Percentiles rank a stretch among this genome's conserved stretches.
Evolutionary conservation across 2,113 vertebrate species (phyloP).

Genomic region (Zonotrichia leucophrys): DNA sequence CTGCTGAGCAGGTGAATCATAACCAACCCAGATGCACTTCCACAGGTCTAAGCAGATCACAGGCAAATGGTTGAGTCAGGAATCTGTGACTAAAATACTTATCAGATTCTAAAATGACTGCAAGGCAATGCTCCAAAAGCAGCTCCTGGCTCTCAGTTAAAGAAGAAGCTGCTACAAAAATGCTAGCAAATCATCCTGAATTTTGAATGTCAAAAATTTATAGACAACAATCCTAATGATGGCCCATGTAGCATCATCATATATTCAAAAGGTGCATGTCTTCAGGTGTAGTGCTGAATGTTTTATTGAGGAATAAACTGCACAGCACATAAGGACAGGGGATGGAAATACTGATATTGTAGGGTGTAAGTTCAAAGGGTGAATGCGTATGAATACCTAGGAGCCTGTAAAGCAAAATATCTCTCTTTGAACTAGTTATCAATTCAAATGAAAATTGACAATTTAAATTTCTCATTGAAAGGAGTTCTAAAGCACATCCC

Average conservation of each 20-base stretch:
- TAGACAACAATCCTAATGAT: neutral
- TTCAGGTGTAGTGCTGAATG: neutral
- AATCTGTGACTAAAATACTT: neutral
- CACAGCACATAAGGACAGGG: neutral
- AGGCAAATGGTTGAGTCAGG: neutral
- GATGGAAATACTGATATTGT: neutral
- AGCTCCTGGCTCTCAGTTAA: neutral
- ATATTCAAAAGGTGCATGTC: neutral
- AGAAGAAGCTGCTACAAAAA: neutral
- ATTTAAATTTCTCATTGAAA: neutral
- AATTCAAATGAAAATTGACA: conserved; percentile 14
- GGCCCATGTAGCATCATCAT: neutral
- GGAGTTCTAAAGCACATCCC: neutral
- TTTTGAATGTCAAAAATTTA: conserved; percentile 33
- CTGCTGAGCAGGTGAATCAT: neutral
- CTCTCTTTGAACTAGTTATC: neutral
- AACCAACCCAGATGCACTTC: neutral
- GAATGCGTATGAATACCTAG: neutral
- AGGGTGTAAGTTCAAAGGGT: conserved; percentile 16
- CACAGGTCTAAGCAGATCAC: neutral
- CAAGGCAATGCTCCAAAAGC: neutral
- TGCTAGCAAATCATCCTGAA: conserved; percentile 1
- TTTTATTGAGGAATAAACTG: conserved; percentile 9
- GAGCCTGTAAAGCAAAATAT: neutral
- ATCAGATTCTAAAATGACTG: neutral